A percentile compares a stretch with the other conserved stretches of the same genome.
Evolutionary conservation across 2,797 vertebrate genomes (phyloP).

Genomic region (Acipenser oxyrinchus): DNA sequence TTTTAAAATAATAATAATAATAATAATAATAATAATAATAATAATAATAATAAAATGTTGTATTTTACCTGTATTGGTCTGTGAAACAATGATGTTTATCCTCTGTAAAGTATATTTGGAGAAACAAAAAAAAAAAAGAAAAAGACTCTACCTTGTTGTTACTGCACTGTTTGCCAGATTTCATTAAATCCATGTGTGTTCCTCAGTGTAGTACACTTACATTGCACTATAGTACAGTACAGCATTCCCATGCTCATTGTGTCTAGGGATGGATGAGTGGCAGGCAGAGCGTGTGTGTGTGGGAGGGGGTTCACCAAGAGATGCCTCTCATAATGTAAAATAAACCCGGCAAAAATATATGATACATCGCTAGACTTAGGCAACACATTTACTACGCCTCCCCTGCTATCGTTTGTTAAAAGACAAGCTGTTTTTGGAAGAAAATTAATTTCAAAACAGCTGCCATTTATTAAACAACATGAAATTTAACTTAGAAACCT

Average conservation of each 20-base stretch:
- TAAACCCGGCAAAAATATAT: no score
- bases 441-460: slow-evolving; percentile 36
- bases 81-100: slow-evolving; percentile 70
- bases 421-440: slow-evolving; percentile 35
- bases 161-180: not conserved
- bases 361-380: no score
- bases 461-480: slow-evolving; percentile 33
- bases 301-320: no score
- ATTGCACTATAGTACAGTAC: no score
- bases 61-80: slow-evolving; percentile 69
- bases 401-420: slow-evolving; percentile 43
- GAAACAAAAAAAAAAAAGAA: slow-evolving; percentile 37
- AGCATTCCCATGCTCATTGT: not conserved
- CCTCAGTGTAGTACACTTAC: not conserved
- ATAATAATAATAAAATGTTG: slow-evolving; percentile 40
- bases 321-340: no score
- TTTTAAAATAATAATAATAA: slow-evolving; percentile 28
- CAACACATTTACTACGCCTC: slow-evolving; percentile 28
- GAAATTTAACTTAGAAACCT: slow-evolving; percentile 19
- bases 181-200: not conserved
- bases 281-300: slow-evolving; percentile 7
- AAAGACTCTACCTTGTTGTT: slow-evolving; percentile 36
- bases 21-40: slow-evolving; percentile 19
- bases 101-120: slow-evolving; percentile 66
- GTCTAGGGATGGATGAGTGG: slow-evolving; percentile 9